These are phyloP conservation scores for Leptogaster cylindrica DNA, from an alignment of 2,888 invertebrate genomes.

Conservation along the genomic window DNA sequence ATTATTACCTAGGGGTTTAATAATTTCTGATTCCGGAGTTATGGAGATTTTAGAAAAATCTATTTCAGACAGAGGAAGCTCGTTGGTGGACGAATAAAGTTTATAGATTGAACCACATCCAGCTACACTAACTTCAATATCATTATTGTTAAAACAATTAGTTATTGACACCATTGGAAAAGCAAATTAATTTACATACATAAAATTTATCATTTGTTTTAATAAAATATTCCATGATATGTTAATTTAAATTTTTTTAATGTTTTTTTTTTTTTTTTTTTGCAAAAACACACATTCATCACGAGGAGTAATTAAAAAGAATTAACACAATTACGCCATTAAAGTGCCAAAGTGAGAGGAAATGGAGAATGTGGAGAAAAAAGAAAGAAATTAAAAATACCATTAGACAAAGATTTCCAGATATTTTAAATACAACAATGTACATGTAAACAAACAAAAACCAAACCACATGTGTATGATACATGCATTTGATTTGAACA, in stretches of 20 bases:
- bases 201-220: background rate
- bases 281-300: conserved; percentile 46
- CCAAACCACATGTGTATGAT: conserved; percentile 18
- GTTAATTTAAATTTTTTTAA: conserved; percentile 7
- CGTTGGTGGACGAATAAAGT: conserved; percentile 71
- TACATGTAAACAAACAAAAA: conserved; percentile 23
- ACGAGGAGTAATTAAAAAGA: too few species aligned
- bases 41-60: conserved; percentile 62
- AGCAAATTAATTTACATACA: background rate
- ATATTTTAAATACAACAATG: background rate
- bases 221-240: conserved; percentile 6
- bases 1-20: conserved; percentile 27
- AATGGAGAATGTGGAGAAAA: conserved; percentile 17
- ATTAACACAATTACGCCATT: too few species aligned
- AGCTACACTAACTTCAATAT: conserved; percentile 56
- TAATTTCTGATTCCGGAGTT: conserved; percentile 54
- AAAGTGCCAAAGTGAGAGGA: conserved; percentile 22
- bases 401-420: conserved; percentile 35
- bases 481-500: conserved; percentile 15
- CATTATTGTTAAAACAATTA: conserved; percentile 47
- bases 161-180: background rate
- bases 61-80: conserved; percentile 70
- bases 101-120: conserved; percentile 56
- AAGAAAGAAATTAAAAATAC: conserved; percentile 35
- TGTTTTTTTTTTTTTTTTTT: too few species aligned